A percentile compares a stretch with the other conserved stretches of the same genome.
Conservation (phyloP, 2,888 invertebrate genomes). For the Rambutsinella grinnellia region DNA sequence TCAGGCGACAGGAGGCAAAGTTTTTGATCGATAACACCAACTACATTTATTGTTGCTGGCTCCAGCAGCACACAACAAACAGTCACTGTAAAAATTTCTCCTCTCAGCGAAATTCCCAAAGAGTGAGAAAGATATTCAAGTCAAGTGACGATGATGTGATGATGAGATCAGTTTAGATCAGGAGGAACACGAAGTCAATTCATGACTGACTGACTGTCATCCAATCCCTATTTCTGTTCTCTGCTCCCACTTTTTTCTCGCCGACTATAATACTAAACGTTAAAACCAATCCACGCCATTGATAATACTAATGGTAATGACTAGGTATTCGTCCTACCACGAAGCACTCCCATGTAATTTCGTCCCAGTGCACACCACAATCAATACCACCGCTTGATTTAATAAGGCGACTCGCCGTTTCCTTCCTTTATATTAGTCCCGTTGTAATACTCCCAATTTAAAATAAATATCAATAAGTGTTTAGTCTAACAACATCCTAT, state of each 20-base stretch:
- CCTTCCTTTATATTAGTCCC: neutral
- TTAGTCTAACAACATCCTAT: no score
- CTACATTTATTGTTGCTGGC: neutral
- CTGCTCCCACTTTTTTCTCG: neutral
- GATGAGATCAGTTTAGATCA: conserved; percentile 17
- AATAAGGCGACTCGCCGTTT: neutral
- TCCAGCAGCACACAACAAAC: neutral
- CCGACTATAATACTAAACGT: neutral
- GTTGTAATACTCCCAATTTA: neutral
- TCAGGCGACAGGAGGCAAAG: neutral
- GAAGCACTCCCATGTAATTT: neutral
- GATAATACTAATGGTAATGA: neutral
- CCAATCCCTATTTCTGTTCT: neutral
- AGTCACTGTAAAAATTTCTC: conserved; percentile 22
- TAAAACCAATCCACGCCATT: no score
- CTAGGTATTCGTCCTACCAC: neutral
- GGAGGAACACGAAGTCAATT: conserved; percentile 48
- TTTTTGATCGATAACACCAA: conserved; percentile 17
- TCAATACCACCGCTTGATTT: neutral
- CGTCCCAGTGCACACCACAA: neutral
- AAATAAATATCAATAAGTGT: neutral
- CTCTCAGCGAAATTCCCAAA: conserved; percentile 26
- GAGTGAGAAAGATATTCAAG: conserved; percentile 8
- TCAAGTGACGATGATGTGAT: conserved; percentile 6
- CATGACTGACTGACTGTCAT: conserved; percentile 32